Evolutionary conservation across 1,140 invertebrate genomes (phyloP), one percentile per base, ranked within the genome.

Genomic region (Globodera ellingtonae): DNA sequence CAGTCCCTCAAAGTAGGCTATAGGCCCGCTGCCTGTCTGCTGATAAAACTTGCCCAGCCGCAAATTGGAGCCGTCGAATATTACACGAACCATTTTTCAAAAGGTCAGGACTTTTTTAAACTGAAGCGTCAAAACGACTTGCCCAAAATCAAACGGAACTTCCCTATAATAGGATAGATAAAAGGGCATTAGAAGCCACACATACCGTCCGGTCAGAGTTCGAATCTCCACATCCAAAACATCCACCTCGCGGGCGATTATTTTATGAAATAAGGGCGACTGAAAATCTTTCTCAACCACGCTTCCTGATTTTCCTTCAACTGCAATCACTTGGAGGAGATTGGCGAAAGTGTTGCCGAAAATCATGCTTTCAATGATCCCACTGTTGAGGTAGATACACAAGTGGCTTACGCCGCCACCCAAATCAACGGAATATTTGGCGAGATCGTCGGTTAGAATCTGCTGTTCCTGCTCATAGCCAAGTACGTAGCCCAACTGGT

Each of bases 31-130:
- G 1, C 72, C 72, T 24, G 6, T 10, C 13, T 72, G 72, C 79
- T 50, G 8, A 44, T 79, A 79, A 50, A 79, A 0, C 80, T 56
- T n/a, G 21, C 59, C 35, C 6, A 79, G 9, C 4, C 35, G 10
- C 74, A 69, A 44, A 13, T 48, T 18, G 18, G 50, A 18, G 72
- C 35, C 50, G 79, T 79, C 78, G 46, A 79, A 79, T 79, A 79
- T 79, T 18, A 79, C 50, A 56, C 79, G 76, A 5, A 75, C 65
- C 78, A 79, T 79, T 80, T 47, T 66, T 56, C 48, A 21, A 18
- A 59, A 59, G 5, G 56, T 59, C 13, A 59, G 18, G 10, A 59
- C 56, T 15, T 59, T 59, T 59, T 59, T 59, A 59, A 59, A 59
- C 56, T 59, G 56, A 59, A 59, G 56, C 3, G 56, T 59, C 56